Evolutionary conservation across 2,797 vertebrate species (phyloP).

Genomic region (Mastacembelus armatus): DNA sequence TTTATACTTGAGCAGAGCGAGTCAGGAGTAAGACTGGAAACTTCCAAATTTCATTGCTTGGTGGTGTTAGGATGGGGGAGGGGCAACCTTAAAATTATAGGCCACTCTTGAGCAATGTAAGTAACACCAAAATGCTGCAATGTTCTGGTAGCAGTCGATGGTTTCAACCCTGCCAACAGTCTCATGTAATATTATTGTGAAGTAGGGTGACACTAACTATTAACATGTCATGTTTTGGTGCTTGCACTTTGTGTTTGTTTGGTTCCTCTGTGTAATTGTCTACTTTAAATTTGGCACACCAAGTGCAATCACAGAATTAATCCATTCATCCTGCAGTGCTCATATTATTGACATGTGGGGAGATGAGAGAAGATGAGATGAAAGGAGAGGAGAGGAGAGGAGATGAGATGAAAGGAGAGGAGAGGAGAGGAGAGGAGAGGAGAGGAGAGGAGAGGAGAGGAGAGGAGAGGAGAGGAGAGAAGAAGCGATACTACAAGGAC

Average conservation of each 20-base stretch:
- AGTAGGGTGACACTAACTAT: neutral
- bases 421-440: neutral
- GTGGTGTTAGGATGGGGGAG: neutral
- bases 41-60: constrained; percentile 2
- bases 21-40: constrained; percentile 7
- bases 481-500: too few relatives aligned
- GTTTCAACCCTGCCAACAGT: too few relatives aligned
- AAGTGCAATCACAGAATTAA: too few relatives aligned
- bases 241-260: too few relatives aligned
- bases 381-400: neutral
- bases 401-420: neutral
- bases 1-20: constrained; percentile 31
- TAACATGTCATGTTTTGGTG: neutral
- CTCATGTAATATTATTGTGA: too few relatives aligned
- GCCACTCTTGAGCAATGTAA: constrained; percentile 16
- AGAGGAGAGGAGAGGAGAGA: neutral
- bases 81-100: too few relatives aligned
- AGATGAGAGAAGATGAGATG: neutral
- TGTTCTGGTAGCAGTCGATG: constrained; percentile 1
- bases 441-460: too few relatives aligned
- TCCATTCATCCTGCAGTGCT: neutral
- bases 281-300: neutral
- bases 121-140: neutral
- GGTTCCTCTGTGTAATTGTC: neutral
- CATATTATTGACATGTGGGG: neutral